Evolutionary conservation across 2,113 vertebrate genomes (phyloP), one percentile per base, ranked within the genome.

Genomic region (Chroicocephalus ridibundus): DNA sequence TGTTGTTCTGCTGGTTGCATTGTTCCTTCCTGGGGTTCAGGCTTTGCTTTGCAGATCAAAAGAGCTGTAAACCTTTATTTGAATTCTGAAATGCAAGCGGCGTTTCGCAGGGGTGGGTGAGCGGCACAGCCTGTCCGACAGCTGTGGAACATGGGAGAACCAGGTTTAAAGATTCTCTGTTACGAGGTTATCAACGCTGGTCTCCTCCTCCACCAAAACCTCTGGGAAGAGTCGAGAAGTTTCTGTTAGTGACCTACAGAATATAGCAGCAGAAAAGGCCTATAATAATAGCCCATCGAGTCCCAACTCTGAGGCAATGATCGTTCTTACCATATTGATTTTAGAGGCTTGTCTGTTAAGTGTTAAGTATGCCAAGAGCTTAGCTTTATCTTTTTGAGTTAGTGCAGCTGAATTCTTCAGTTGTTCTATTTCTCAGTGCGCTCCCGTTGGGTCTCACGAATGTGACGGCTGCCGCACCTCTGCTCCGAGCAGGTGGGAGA

Each of bases 171-270:
- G 32, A 47, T 62, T 58, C 24, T 54, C 15, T 61, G 0, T 62
- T 64, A 19, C 0, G 6, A 58, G 32, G 17, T 85, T 87, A 47
- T 49, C 42, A 36, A 8, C 1, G 1, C 15, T 27, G 10, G 27
- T 55, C 2, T 79, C 6, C 31, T 79, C n/a, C 42, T 90, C 0
- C 0, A 0, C 44, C 62, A 68, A 58, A 86, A 54, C n/a, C 12
- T 84, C 58, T 47, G 71, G 76, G 68, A 75, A 78, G 21, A 46
- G 31, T 54, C 2, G 2, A 60, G 16, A 78, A 54, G 21, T 88
- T 90, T 94, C 22, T 90, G 4, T 7, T 85, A 64, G 15, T 58
- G 44, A 36, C 0, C 0, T 18, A 31, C 15, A 72, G 47, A 66
- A 55, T 62, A 36, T 22, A 76, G 40, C 4, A 1, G 24, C 47